These are phyloP conservation scores for Cyaniris semiargus DNA, from an alignment of 2,888 invertebrate genomes.

Conservation along the genomic window DNA sequence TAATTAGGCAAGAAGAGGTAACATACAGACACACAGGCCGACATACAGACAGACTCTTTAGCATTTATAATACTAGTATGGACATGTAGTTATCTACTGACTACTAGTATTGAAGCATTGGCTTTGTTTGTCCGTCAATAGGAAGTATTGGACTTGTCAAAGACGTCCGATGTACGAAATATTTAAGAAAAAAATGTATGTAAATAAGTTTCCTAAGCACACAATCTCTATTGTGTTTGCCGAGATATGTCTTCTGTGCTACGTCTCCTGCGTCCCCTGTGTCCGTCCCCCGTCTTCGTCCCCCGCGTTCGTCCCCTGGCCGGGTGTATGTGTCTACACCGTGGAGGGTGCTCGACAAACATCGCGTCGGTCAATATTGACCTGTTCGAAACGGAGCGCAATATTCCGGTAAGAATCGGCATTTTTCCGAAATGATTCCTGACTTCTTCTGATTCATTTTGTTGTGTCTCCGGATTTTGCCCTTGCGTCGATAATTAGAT, in stretches of 20 bases:
- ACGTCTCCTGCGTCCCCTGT: neutral
- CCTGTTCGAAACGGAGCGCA: neutral
- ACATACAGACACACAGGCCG: no score
- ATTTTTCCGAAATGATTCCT: neutral
- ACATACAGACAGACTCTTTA: no score
- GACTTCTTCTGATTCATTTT: no score
- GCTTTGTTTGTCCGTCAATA: no score
- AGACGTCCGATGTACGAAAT: neutral
- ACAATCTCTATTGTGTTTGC: neutral
- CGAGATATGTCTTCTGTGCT: neutral
- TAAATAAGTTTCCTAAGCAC: slow-evolving; percentile 3
- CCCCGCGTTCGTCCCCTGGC: neutral
- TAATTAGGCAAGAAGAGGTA: no score
- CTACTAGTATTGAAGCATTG: no score
- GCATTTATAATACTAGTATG: no score
- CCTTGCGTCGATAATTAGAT: no score
- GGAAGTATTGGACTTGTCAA: neutral
- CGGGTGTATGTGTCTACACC: slow-evolving; percentile 15
- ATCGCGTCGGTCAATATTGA: slow-evolving; percentile 6
- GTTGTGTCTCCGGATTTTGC: no score
- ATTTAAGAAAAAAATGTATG: neutral
- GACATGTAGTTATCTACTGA: no score
- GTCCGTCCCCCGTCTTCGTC: neutral
- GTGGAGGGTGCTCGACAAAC: slow-evolving; percentile 2
- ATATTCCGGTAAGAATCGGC: neutral